Percentiles rank a stretch among this genome's conserved stretches.
Evolutionary conservation across 2,888 invertebrate species (phyloP).

Genomic region (Petrolisthes manimaculis): DNA sequence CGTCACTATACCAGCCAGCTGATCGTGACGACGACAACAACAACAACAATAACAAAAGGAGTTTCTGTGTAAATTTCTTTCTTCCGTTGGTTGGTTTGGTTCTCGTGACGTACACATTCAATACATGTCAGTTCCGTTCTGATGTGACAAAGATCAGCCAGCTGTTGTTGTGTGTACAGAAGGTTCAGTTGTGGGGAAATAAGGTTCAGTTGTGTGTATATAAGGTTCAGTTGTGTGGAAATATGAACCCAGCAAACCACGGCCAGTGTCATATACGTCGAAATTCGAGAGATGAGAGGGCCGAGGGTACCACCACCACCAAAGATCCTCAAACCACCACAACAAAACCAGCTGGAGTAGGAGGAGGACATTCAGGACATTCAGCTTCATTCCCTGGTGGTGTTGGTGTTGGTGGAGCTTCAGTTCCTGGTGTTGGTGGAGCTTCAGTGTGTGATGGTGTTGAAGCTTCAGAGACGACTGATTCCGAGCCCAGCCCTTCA

Average conservation of each 20-base stretch:
- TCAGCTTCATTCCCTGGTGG: neutral
- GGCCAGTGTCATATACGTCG: conserved; percentile 49
- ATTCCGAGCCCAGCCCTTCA: neutral
- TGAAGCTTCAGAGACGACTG: neutral
- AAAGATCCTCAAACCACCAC: neutral
- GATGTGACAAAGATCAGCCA: too few relatives aligned
- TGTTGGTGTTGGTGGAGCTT: too few relatives aligned
- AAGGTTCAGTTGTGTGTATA: neutral
- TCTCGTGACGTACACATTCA: too few relatives aligned
- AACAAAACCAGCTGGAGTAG: neutral
- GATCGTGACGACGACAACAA: too few relatives aligned
- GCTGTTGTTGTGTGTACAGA: too few relatives aligned
- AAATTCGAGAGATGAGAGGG: conserved; percentile 41
- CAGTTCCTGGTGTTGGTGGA: neutral
- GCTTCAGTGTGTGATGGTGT: neutral
- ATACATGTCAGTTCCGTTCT: too few relatives aligned
- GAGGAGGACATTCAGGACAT: too few relatives aligned
- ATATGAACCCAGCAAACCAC: conserved; percentile 51
- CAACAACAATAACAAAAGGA: too few relatives aligned
- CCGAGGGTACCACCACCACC: neutral
- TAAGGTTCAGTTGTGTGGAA: neutral
- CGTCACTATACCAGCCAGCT: too few relatives aligned
- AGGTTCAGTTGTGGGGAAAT: too few relatives aligned
- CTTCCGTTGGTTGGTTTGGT: too few relatives aligned
- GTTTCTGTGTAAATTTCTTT: too few relatives aligned